phyloP scores from a whole-genome alignment of 2,888 invertebrate genomes.

The Scaptomyza caliginosa region DNA sequence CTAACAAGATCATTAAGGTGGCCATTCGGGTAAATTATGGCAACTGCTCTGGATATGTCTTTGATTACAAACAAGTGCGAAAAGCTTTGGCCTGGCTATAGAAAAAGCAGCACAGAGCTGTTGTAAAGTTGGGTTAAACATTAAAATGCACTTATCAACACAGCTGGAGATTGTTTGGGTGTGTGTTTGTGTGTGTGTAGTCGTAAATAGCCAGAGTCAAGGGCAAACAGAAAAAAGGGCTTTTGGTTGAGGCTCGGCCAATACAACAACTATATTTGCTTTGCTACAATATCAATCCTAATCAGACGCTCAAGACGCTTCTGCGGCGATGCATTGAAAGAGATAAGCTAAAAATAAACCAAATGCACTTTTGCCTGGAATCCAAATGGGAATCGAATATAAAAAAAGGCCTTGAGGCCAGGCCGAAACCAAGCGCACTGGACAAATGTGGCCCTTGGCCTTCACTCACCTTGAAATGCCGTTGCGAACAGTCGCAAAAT shows the following conservation, averaged over 20 bases:
- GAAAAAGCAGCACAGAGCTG: background rate
- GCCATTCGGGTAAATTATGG: constrained; percentile 46
- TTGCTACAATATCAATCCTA: constrained; percentile 64
- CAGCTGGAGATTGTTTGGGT: constrained; percentile 3
- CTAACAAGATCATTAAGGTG: constrained; percentile 69
- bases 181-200: background rate
- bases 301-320: constrained; percentile 50
- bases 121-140: constrained; percentile 47
- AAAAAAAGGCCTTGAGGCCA: constrained; percentile 40
- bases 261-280: constrained; percentile 36
- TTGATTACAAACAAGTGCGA: constrained; percentile 56
- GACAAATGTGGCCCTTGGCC: constrained; percentile 83
- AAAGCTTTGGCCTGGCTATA: background rate
- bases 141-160: constrained; percentile 76
- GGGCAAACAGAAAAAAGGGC: constrained; percentile 40
- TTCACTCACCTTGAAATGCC: constrained; percentile 84
- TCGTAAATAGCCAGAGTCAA: constrained; percentile 22
- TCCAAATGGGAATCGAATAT: constrained; percentile 16
- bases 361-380: constrained; percentile 32
- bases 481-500: constrained; percentile 45
- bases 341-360: constrained; percentile 70
- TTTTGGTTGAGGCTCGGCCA: constrained; percentile 13
- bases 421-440: constrained; percentile 31
- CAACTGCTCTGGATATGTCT: constrained; percentile 45
- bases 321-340: constrained; percentile 32